Evolutionary conservation across 2,888 invertebrate genomes (phyloP), one percentile per base, ranked within the genome.

Genomic region (Subacronicta megacephala): DNA sequence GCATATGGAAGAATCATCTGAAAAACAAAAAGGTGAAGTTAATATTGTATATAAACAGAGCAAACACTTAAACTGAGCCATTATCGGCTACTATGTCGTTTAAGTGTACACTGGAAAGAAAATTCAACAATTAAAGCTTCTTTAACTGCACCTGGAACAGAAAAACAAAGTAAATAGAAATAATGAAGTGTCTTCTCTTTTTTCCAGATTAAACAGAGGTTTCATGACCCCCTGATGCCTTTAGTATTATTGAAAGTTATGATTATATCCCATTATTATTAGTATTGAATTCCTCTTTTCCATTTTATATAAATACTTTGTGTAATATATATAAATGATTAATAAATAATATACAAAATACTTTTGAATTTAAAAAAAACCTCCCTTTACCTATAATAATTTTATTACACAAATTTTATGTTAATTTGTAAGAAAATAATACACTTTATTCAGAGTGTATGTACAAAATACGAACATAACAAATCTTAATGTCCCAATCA

Each of bases 21-120:
- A 90, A 94, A 94, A 93, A 86, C 92, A 94, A 88, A 94, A 93
- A 92, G 94, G 94, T 94, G 84, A 92, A 78, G 75, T 92, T 83
- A 90, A 80, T 84, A 87, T 80, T 75, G 68, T 63, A 73, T 81
- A 80, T 76, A 80, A 75, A 73, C 68, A 77, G 72, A 77, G 51
- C 84, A 93, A 90, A 93, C 90, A 92, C 92, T 82, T 91, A 93
- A 91, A 94, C 90, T 63, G 77, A 84, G 81, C 81, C 77, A 29
- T 47, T 49, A 26, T 66, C 77, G 78, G 80, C 71, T 68, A 62
- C 38, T 65, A 36, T 45, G 31, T 62, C 65, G 87, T 89, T 87
- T 90, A 90, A 91, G 90, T 77, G 87, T 79, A 67, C 23, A 83
- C 93, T 92, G 92, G 84, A 92, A 92, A 52, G 74, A 73, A 88